Evolutionary conservation across 2,888 invertebrate species (phyloP).

Genomic region (Thyatira batis): DNA sequence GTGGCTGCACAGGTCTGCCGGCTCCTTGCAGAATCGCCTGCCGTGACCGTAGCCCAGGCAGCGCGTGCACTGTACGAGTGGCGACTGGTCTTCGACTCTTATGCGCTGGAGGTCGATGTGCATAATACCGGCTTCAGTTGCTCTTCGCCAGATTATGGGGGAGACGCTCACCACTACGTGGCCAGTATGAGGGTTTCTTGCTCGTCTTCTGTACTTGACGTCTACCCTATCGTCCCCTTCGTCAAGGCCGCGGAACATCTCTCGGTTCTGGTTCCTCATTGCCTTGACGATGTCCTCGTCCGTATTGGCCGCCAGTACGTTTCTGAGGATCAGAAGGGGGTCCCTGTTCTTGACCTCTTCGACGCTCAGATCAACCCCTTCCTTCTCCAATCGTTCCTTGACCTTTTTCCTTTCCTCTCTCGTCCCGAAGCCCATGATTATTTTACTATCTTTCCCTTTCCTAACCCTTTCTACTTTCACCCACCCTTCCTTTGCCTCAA

Average conservation of each 20-base stretch:
- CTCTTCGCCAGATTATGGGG: constrained; percentile 7
- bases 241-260: not conserved
- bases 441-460: constrained; percentile 12
- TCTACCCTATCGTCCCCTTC: not conserved
- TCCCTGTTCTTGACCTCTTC: constrained; percentile 17
- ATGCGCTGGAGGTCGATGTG: constrained; percentile 15
- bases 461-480: constrained; percentile 8
- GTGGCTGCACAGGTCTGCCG: constrained; percentile 2
- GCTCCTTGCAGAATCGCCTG: constrained; percentile 2
- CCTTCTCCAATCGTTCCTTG: constrained; percentile 6
- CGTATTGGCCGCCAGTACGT: constrained; percentile 10
- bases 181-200: constrained; percentile 9
- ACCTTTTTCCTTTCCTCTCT: constrained; percentile 9
- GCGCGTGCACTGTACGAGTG: constrained; percentile 12
- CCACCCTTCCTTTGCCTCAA: constrained; percentile 10
- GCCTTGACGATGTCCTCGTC: constrained; percentile 14
- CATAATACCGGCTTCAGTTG: constrained; percentile 4
- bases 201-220: constrained; percentile 6
- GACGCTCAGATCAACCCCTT: constrained; percentile 3
- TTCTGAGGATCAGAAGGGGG: constrained; percentile 13
- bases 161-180: constrained; percentile 13
- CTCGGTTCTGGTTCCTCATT: constrained; percentile 7
- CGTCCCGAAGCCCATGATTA: constrained; percentile 7
- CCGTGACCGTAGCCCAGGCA: too few relatives aligned
- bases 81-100: constrained; percentile 14